Percentiles rank a stretch among this genome's conserved stretches.
phyloP scores from a whole-genome alignment of 2,113 vertebrate species.

The Pungitius pungitius region DNA sequence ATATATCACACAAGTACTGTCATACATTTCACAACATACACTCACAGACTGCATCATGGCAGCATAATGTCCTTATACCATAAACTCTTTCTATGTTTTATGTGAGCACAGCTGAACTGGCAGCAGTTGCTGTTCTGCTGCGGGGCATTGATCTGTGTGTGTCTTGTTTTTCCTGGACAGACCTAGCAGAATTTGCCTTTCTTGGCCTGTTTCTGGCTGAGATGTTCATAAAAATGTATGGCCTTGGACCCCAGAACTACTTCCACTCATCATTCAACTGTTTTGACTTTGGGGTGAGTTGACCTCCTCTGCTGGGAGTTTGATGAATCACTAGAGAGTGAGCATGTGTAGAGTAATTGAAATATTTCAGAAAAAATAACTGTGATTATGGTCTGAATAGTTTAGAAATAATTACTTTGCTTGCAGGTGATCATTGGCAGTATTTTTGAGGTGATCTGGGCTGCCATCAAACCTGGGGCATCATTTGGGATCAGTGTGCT shows the following conservation, averaged over 20 bases:
- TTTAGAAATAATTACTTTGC: slow-evolving; percentile 17
- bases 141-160: slow-evolving; percentile 25
- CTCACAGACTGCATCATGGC: background rate
- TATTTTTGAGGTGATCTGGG: slow-evolving; percentile 98
- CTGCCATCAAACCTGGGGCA: slow-evolving; percentile 91
- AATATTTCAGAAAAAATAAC: background rate
- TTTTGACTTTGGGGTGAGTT: slow-evolving; percentile 96
- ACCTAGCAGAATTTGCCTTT: slow-evolving; percentile 97
- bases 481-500: slow-evolving; percentile 97
- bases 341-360: background rate
- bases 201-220: slow-evolving; percentile 95
- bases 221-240: slow-evolving; percentile 98
- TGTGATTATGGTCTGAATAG: background rate
- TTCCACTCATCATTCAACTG: slow-evolving; percentile 99
- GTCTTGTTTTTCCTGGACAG: slow-evolving; percentile 71
- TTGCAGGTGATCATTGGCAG: slow-evolving; percentile 94
- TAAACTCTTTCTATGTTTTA: slow-evolving; percentile 17
- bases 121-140: slow-evolving; percentile 2
- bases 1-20: background rate
- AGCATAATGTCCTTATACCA: slow-evolving; percentile 19
- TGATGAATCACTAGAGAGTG: background rate
- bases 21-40: background rate
- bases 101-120: slow-evolving; percentile 13
- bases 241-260: slow-evolving; percentile 93
- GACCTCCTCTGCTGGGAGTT: too few relatives aligned